Evolutionary conservation across 2,113 vertebrate species (phyloP), one percentile per base, ranked within the genome.

Genomic region (Seriola quinqueradiata): DNA sequence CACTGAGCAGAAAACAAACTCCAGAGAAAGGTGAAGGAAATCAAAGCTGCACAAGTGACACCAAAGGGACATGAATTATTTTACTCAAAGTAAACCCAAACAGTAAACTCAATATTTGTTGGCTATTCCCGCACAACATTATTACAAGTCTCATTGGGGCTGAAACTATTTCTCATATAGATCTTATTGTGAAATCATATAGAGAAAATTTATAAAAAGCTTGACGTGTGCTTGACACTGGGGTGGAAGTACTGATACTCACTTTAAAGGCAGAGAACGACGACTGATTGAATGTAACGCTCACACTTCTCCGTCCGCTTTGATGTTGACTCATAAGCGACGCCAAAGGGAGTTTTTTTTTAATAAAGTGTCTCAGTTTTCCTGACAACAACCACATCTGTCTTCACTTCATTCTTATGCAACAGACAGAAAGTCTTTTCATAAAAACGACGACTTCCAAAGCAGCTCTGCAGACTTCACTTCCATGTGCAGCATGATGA

Each of bases 301-400:
- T 36, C 46, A 73, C 34, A 58, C 48, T 19, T 59, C 38, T 64
- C 36, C 25, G 25, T 59, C 75, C 59, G 44, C 72, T 87, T 74
- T 86, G 54, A 83, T 70, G 68, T 59, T 46, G 74, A 84, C 34
- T 87, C 75, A 82, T 23, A 25, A 66, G 55, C 12, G 52, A 76
- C 64, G 42, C 60, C 57, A 59, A 70, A 68, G 58, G 54, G 7
- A 16, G 21, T 32, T 52, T 25, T 70, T 70, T 70, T 25, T n/a
- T 59, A 68, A 61, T 69, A 63, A 77, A 78, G 40, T 46, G 44
- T 16, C 17, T 82, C 66, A 60, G 46, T 67, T 6, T 84, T 64
- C 52, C 70, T 63, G 73, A 79, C 73, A 77, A 34, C 66, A 80
- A 71, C 23, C 52, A 46, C 63, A 64, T 59, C 38, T 58, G 3